phyloP scores from a whole-genome alignment of 1,140 invertebrate species.

The Adoxophyes honmai region DNA sequence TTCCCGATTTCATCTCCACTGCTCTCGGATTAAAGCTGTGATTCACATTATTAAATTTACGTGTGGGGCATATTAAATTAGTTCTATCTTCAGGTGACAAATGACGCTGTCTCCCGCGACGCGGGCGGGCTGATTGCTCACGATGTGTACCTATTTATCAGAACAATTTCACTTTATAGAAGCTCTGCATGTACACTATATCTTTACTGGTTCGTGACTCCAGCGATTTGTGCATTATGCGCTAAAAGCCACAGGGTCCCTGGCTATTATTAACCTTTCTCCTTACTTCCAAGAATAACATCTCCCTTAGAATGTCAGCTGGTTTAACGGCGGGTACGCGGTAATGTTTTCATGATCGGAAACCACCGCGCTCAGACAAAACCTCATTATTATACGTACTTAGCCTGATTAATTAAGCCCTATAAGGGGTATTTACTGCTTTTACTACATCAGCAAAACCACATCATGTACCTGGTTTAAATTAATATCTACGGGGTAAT shows the following conservation, averaged over 20 bases:
- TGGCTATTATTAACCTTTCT: constrained; percentile 10
- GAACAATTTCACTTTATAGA: constrained; percentile 52
- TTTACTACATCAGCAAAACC: no score
- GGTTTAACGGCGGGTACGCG: no score
- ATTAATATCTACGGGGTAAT: no score
- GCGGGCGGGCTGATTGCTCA: constrained; percentile 49
- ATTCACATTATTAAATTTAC: background rate
- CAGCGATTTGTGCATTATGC: constrained; percentile 33
- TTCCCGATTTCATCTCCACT: background rate
- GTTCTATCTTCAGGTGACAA: constrained; percentile 39
- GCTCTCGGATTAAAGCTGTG: constrained; percentile 1
- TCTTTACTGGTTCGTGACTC: constrained; percentile 56
- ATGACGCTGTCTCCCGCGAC: constrained; percentile 35
- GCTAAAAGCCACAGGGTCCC: constrained; percentile 30
- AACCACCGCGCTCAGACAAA: no score
- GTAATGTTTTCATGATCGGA: no score
- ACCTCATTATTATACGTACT: no score
- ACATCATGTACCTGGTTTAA: no score
- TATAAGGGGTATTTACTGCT: no score
- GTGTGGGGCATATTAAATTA: constrained; percentile 11
- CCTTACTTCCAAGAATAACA: constrained; percentile 1
- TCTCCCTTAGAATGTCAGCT: constrained; percentile 10
- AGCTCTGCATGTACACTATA: constrained; percentile 26
- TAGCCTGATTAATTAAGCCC: no score
- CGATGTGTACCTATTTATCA: constrained; percentile 43